Conservation (phyloP, 2,797 vertebrate genomes). For the Pempheris klunzingeri region DNA sequence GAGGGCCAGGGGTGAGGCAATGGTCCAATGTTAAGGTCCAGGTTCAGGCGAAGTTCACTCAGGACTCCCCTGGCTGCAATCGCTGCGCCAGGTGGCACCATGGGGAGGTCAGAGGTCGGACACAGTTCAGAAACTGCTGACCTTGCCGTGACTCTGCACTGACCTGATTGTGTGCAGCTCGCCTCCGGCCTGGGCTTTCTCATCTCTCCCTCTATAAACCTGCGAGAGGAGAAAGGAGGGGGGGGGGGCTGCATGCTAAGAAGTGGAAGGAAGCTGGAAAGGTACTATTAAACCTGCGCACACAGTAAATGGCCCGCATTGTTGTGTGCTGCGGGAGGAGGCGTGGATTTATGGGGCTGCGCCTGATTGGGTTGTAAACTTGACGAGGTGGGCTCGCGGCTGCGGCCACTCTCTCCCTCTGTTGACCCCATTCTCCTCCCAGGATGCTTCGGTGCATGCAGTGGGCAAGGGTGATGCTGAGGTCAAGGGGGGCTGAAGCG, state of each 20-base stretch:
- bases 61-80: conserved; percentile 69
- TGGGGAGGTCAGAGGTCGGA: conserved; percentile 85
- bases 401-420: conserved; percentile 68
- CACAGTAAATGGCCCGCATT: conserved; percentile 89
- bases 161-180: conserved; percentile 75
- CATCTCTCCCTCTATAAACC: conserved; percentile 85
- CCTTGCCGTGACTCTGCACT: conserved; percentile 81
- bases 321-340: conserved; percentile 88
- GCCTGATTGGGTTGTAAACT: conserved; percentile 93
- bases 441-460: conserved; percentile 82
- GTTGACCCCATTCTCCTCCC: conserved; percentile 78
- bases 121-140: conserved; percentile 91
- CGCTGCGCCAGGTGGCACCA: conserved; percentile 86
- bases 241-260: conserved; percentile 82
- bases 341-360: conserved; percentile 90
- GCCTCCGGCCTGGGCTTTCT: conserved; percentile 64
- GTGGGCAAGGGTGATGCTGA: conserved; percentile 77
- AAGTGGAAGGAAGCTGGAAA: conserved; percentile 85
- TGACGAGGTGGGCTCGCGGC: conserved; percentile 81
- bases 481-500: conserved; percentile 77
- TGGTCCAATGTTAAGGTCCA: conserved; percentile 90
- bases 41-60: conserved; percentile 96
- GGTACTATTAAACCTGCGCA: conserved; percentile 81
- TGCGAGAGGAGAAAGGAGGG: conserved; percentile 54
- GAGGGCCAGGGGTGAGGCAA: conserved; percentile 56